A percentile compares a stretch with the other conserved stretches of the same genome.
These are phyloP conservation scores for Galaxias olidus DNA, from an alignment of 2,797 vertebrate genomes.

Conservation along the genomic window DNA sequence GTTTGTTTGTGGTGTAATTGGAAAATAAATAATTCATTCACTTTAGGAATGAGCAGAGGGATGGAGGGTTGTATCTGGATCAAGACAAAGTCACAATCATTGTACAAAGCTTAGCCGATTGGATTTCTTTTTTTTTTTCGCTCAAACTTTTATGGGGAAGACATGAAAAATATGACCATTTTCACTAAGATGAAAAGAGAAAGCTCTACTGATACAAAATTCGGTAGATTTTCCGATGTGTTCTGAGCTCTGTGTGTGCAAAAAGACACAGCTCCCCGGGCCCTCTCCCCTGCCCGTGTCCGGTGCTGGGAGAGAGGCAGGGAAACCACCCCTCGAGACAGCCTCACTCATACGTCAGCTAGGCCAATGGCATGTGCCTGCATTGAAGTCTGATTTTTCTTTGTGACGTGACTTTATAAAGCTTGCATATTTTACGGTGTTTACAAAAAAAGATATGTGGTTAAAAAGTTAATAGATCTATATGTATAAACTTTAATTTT, in stretches of 20 bases:
- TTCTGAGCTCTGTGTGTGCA: conserved; percentile 1
- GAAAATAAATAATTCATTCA: conserved; percentile 65
- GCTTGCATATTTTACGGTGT: conserved; percentile 79
- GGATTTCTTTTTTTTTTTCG: conserved; percentile 67
- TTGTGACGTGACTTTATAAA: conserved; percentile 76
- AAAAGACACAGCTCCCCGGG: conserved; percentile 11
- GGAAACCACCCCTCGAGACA: conserved; percentile 20
- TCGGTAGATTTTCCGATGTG: too few species aligned
- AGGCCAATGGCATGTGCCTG: conserved; percentile 76
- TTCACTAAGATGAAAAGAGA: conserved; percentile 6
- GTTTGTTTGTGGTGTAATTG: conserved; percentile 68
- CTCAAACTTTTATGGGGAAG: conserved; percentile 28
- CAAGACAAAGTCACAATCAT: conserved; percentile 49
- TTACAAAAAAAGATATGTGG: conserved; percentile 77
- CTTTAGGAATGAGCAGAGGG: conserved; percentile 35
- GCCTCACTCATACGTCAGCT: conserved; percentile 57
- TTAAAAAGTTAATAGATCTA: conserved; percentile 54
- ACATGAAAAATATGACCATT: too few species aligned
- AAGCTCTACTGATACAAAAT: too few species aligned
- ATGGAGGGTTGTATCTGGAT: conserved; percentile 28
- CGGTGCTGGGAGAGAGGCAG: conserved; percentile 27
- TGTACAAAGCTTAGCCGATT: conserved; percentile 61
- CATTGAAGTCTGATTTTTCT: conserved; percentile 69
- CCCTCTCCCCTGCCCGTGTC: conserved; percentile 7
- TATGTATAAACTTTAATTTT: conserved; percentile 71